Base-by-base conservation (phyloP, 2,888 invertebrate genomes). In the Habroteleia sp. region DNA sequence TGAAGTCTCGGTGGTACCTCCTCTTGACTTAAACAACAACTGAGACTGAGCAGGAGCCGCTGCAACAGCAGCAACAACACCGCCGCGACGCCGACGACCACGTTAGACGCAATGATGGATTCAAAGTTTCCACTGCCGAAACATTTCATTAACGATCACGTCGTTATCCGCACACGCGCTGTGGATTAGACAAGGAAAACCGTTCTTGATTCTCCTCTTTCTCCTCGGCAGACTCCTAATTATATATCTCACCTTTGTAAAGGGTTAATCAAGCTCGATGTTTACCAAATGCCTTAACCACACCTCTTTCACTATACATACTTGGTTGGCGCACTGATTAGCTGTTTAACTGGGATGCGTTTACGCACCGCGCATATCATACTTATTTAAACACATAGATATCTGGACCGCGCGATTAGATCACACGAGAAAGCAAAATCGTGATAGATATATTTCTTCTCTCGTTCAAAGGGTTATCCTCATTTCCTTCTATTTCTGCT, bases 231-330 rank as follows among this genome's bases (percentile, higher is more conserved):
- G 77, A 68, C 76, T 52, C 77, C 65, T 84, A 85, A 84, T 84
- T 84, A 84, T 80, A 81, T 73, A 80, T 80, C 82, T 82, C 78
- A 74, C 78, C 76, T 77, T 82, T 75, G 76, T 78, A 78, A 81
- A 80, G 80, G 80, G 77, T 83, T 82, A 83, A 84, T 83, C 81
- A 83, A 75, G 68, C 77, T 68, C 39, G 76, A 72, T 78, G 78
- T 77, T 76, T 77, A 71, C 71, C 65, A 52, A 71, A 62, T 58
- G 63, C 65, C 66, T 56, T 31, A 42, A 13, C 63, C 37, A 35
- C 58, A 10, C 71, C 52, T 17, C 73, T 72, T 48, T 66, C 62
- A 44, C 42, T n/a, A 20, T 44, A 8, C 31, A 42, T 20, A 35
- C 23, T 6, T 23, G 6, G 37, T 54, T 14, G 39, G 11, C 31